Evolutionary conservation across 1,140 invertebrate species (phyloP).

Genomic region (Drosophila kohkoa): DNA sequence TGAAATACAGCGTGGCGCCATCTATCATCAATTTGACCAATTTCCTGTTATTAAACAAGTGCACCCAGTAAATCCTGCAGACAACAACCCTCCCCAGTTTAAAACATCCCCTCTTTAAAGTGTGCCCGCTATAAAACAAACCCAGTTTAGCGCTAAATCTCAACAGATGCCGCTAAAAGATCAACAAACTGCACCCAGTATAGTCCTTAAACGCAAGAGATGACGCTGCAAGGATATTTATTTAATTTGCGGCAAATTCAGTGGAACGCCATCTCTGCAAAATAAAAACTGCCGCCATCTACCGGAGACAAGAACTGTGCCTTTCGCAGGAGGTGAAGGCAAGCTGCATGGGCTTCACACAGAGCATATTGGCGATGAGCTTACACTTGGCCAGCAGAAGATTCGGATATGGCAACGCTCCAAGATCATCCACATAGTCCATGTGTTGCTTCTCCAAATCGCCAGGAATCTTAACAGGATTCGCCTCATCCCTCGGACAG

Average conservation of each 20-base stretch:
- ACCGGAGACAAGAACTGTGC: not conserved
- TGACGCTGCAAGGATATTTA: conserved; percentile 6
- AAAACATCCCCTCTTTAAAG: not conserved
- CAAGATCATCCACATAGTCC: conserved; percentile 44
- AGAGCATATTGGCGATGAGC: conserved; percentile 27
- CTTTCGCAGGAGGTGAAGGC: conserved; percentile 15
- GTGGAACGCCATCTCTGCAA: conserved; percentile 17
- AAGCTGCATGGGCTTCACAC: conserved; percentile 47
- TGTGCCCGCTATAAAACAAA: not conserved
- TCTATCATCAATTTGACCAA: not conserved
- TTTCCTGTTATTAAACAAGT: not conserved
- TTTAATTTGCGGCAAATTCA: conserved; percentile 22
- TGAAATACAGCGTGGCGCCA: conserved; percentile 2
- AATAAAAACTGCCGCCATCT: no score
- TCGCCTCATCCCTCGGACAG: not conserved
- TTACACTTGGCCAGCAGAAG: conserved; percentile 42
- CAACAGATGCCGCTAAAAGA: conserved; percentile 13
- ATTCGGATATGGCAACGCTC: conserved; percentile 44
- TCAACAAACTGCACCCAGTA: not conserved
- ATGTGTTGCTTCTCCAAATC: conserved; percentile 48
- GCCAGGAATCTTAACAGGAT: conserved; percentile 35
- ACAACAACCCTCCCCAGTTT: conserved; percentile 14
- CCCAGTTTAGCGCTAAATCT: conserved; percentile 12
- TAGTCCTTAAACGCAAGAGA: conserved; percentile 8
- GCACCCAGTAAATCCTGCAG: not conserved